Base-by-base conservation (phyloP, 2,113 vertebrate species). In the Embiotoca jacksoni region DNA sequence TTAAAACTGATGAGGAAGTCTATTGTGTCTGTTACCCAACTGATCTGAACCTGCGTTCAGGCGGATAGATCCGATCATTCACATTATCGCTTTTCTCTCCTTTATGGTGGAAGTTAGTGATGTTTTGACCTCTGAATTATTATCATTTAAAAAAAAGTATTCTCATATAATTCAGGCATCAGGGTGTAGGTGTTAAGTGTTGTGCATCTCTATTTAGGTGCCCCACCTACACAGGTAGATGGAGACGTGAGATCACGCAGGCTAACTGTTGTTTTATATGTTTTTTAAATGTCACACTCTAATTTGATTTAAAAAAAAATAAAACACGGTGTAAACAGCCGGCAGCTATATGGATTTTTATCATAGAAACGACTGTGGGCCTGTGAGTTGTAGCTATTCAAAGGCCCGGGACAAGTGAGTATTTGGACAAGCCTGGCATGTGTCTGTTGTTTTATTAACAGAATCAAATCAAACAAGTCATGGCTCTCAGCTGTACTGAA, bases 1-100 rank as follows among this genome's bases (percentile, higher is more conserved):
- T 47, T 66, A 81, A n/a, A 76, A 78, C 47, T 58, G 78, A 88
- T 60, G 83, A 91, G 87, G 90, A 91, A 91, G 89, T 89, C 83
- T 70, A 75, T 92, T 91, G 91, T 89, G 89, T 90, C 78, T 88
- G 74, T 79, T 67, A 35, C 57, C 64, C 68, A 72, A 57, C 74
- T 84, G 73, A 75, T 81, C 2, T 55, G 64, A 78, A 13, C 50
- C 69, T 50, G 69, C 63, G 16, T 60, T 57, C 30, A 75, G 78
- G 72, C 72, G 62, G 37, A 64, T 1, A 44, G 13, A 75, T 63
- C 49, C 2, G 30, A 68, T 49, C 73, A 46, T 31, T 44, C 4
- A 49, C 30, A 33, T 46, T 10, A 49, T 63, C 8, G 11, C 8
- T 14, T 50, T 39, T 3, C n/a, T 52, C n/a, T 52, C 3, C 5